A percentile compares a stretch with the other conserved stretches of the same genome.
Evolutionary conservation across 2,113 vertebrate genomes (phyloP).

Genomic region (Otus sunia): DNA sequence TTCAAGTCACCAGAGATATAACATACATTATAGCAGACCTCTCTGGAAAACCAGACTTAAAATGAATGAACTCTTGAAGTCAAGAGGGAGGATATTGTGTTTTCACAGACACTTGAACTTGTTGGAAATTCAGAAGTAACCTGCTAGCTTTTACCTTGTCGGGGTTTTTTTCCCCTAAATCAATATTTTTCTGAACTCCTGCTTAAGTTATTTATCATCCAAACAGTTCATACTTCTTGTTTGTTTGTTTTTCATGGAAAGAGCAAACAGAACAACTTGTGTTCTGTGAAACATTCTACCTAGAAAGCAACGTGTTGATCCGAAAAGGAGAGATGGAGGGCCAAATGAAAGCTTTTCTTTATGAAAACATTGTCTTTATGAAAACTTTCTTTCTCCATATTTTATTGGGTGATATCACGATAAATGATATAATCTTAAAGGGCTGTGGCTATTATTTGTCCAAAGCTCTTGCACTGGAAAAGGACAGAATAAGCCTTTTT

Average conservation of each 20-base stretch:
- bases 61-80: background rate
- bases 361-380: background rate
- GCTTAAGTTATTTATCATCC: background rate
- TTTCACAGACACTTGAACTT: background rate
- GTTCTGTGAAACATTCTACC: background rate
- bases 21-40: background rate
- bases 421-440: background rate
- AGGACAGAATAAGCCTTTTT: background rate
- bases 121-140: background rate
- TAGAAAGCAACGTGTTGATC: background rate
- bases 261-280: background rate
- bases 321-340: background rate
- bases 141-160: background rate
- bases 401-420: background rate
- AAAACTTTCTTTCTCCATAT: background rate
- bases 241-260: background rate
- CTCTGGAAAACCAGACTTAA: background rate
- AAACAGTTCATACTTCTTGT: background rate
- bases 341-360: background rate
- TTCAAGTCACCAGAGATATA: background rate
- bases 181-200: background rate
- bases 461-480: background rate
- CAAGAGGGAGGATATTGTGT: background rate
- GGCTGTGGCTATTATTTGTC: background rate
- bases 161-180: background rate